phyloP scores from a whole-genome alignment of 2,113 vertebrate species.

The Stigmatopora argus region DNA sequence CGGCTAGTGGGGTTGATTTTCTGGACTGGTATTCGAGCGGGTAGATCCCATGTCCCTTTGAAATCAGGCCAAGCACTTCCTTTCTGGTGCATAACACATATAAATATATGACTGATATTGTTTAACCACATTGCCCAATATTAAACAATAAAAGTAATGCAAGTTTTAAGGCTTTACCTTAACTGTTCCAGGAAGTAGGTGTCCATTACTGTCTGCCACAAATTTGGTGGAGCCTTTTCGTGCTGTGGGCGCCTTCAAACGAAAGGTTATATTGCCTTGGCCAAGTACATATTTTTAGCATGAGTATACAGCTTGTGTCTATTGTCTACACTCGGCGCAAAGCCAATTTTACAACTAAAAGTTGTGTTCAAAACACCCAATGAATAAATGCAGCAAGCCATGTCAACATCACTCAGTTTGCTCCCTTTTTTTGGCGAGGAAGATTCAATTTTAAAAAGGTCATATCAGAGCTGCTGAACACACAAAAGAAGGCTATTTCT shows the following conservation, averaged over 20 bases:
- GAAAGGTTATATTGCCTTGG: no score
- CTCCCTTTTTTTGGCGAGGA: no score
- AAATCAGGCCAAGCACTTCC: conserved; percentile 62
- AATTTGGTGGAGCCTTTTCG: conserved; percentile 55
- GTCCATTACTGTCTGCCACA: conserved; percentile 61
- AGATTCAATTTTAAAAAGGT: no score
- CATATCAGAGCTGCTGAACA: no score
- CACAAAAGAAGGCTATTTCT: no score
- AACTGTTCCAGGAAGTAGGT: conserved; percentile 58
- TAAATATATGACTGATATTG: neutral
- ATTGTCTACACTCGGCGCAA: no score
- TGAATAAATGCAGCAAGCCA: no score
- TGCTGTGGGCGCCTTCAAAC: conserved; percentile 35
- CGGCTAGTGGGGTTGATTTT: conserved; percentile 52
- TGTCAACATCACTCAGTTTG: no score
- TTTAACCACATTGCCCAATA: neutral
- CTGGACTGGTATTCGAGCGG: conserved; percentile 38
- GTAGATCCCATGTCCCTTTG: conserved; percentile 71
- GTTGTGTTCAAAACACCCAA: no score
- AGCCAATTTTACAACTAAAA: no score
- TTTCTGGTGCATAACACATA: conserved; percentile 26
- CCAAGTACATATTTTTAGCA: no score
- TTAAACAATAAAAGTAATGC: neutral
- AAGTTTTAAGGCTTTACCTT: conserved; percentile 43
- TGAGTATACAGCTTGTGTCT: no score